Base-by-base conservation (phyloP, 1,140 invertebrate species). In the Lordiphosa clarofinis region DNA sequence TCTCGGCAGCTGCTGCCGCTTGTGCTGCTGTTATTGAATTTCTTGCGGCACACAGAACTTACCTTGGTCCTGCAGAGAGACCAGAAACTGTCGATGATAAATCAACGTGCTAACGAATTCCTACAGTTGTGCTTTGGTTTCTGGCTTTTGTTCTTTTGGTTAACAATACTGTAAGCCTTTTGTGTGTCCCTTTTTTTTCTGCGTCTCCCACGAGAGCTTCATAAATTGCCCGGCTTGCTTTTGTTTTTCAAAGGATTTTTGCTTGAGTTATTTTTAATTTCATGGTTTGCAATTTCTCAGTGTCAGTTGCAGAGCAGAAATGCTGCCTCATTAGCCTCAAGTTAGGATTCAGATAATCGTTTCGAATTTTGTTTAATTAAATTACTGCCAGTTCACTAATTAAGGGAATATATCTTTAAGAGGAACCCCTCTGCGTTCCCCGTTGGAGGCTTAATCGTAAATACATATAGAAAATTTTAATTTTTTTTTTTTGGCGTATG, bases 231-330 rank as follows among this genome's bases (percentile, higher is more conserved):
- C 54, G 43, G 39, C 50, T 49, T 35, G 44, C 78, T 40, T 78
- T 82, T 82, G 78, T 82, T 82, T 68, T 82, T 70, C 50, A 55
- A 62, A 46, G 31, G 60, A 71, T 52, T 78, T 82, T 86, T 67
- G 79, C 73, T 78, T 73, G 78, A 84, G 79, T 78, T 82, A 82
- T 82, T 82, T 82, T 82, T 82, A 82, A 82, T 82, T 82, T 82
- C 78, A 69, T 78, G 73, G 60, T 47, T 47, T 73, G 73, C 78
- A 84, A 82, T 82, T 86, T 82, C 78, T 82, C 78, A 82, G 78
- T 78, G 78, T 84, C 78, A 73, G 73, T 65, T 56, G 52, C 40
- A 58, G 40, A 28, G 54, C 21, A 47, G 15, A 52, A 57, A 24
- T 33, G 28, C 36, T 56, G 63, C 24, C 73, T 82, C 78, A 84